Conservation (phyloP, 1,140 invertebrate genomes). For the Platyura marginata region DNA sequence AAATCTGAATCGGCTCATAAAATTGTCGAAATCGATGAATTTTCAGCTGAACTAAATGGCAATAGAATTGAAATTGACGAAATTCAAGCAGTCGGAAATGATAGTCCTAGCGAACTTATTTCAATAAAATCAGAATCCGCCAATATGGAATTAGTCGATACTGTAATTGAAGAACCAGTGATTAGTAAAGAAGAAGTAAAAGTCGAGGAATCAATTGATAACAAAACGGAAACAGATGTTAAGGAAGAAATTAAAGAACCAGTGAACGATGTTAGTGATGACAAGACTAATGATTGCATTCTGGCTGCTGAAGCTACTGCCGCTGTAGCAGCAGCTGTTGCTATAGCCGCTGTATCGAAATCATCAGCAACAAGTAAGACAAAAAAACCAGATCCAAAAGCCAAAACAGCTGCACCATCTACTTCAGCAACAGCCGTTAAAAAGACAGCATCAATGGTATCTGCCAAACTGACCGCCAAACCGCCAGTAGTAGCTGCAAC, state of each 20-base stretch:
- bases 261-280: not conserved
- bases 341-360: not conserved
- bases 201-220: not conserved
- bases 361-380: not conserved
- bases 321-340: slow-evolving; percentile 1
- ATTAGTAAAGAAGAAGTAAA: not conserved
- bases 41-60: no score
- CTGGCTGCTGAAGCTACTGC: not conserved
- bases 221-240: not conserved
- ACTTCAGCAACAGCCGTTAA: not conserved
- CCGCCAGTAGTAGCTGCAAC: not conserved
- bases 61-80: no score
- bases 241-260: not conserved
- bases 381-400: not conserved
- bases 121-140: no score
- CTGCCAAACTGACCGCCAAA: not conserved
- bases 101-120: no score
- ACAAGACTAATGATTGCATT: not conserved
- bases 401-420: not conserved
- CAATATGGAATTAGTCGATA: no score
- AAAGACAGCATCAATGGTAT: not conserved
- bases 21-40: no score
- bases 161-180: not conserved
- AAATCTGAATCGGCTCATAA: no score
- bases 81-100: no score